Evolutionary conservation across 1,140 invertebrate genomes (phyloP).

Genomic region (Nebria ingens): DNA sequence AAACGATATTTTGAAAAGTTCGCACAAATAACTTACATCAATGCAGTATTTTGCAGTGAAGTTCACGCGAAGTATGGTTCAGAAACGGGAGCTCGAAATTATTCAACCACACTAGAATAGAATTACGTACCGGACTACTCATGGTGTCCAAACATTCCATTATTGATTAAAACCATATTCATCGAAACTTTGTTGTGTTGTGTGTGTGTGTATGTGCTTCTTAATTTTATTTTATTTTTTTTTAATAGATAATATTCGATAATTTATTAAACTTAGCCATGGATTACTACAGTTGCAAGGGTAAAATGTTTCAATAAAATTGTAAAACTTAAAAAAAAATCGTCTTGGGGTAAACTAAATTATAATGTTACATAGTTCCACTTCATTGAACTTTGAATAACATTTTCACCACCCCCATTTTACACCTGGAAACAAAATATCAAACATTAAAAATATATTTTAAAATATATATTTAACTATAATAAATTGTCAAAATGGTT

Average conservation of each 20-base stretch:
- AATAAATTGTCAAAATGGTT: too few relatives aligned
- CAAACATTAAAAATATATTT: too few relatives aligned
- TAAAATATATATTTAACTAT: too few relatives aligned
- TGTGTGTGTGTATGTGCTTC: too few relatives aligned
- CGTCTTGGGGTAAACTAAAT: slow-evolving; percentile 1
- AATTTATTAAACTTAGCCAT: slow-evolving; percentile 5
- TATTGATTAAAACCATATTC: background rate
- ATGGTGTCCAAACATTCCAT: background rate
- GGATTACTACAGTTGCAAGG: background rate
- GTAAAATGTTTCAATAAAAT: background rate
- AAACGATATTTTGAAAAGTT: background rate
- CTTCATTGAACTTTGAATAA: background rate
- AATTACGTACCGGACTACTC: background rate
- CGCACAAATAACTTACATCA: background rate
- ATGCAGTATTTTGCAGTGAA: background rate
- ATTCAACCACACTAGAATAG: background rate
- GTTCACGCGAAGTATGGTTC: background rate
- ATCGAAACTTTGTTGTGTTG: too few relatives aligned
- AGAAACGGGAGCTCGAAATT: background rate
- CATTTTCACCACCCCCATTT: slow-evolving; percentile 3
- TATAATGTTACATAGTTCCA: background rate
- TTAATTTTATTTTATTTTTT: too few relatives aligned
- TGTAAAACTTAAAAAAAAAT: background rate
- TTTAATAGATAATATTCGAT: background rate
- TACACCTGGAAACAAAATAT: slow-evolving; percentile 3